Conservation (phyloP, 2,797 vertebrate species). For the Crax fasciolata region DNA sequence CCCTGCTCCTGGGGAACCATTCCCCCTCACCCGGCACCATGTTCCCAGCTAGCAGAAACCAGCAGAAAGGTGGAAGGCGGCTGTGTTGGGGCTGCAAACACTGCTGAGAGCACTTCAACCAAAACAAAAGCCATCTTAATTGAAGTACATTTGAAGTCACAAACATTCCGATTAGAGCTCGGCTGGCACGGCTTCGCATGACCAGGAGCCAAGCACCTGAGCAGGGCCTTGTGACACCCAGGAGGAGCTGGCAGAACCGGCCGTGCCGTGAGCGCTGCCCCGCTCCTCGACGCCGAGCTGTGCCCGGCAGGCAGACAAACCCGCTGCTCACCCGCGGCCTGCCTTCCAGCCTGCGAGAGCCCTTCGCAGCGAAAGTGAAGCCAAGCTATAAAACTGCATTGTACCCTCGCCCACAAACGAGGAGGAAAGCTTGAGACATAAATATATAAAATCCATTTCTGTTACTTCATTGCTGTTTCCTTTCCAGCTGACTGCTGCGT, state of each 20-base stretch:
- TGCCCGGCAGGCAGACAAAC: neutral
- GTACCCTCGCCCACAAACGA: neutral
- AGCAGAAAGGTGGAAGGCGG: neutral
- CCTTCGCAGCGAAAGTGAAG: neutral
- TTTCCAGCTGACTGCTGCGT: constrained; percentile 66
- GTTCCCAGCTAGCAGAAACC: neutral
- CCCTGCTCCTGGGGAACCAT: neutral
- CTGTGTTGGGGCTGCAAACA: constrained; percentile 37
- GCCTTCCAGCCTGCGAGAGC: neutral
- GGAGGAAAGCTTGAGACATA: constrained; percentile 54
- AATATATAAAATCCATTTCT: constrained; percentile 65
- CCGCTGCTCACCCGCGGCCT: neutral
- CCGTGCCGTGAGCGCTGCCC: constrained; percentile 12
- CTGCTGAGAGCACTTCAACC: neutral
- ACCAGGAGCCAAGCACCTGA: constrained; percentile 33
- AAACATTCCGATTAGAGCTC: neutral
- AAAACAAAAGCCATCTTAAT: neutral
- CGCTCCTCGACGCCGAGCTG: neutral
- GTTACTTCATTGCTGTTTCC: constrained; percentile 59
- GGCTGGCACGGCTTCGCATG: neutral
- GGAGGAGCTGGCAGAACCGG: constrained; percentile 47
- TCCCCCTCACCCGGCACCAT: accelerated
- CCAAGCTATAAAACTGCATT: constrained; percentile 25
- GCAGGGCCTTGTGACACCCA: constrained; percentile 30
- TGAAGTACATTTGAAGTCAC: neutral